Evolutionary conservation across 2,797 vertebrate species (phyloP).

Genomic region (Bradypodion ventrale): DNA sequence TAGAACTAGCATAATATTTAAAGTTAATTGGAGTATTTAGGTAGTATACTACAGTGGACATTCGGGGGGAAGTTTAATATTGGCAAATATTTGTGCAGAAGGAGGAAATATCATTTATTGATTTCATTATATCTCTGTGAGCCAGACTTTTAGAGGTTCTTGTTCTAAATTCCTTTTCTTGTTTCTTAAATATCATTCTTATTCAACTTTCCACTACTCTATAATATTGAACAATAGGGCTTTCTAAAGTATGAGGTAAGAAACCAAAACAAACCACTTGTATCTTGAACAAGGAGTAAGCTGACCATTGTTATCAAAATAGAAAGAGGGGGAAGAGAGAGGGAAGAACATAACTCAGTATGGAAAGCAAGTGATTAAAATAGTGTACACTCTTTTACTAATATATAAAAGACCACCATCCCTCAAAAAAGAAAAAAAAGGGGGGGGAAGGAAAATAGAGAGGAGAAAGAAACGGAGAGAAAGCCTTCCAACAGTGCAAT

Average conservation of each 20-base stretch:
- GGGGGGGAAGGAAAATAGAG: conserved; percentile 12
- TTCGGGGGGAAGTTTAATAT: conserved; percentile 53
- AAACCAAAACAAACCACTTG: not conserved
- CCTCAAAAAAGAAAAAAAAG: not conserved
- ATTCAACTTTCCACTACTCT: conserved; percentile 54
- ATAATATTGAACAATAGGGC: conserved; percentile 47
- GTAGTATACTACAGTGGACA: conserved; percentile 66
- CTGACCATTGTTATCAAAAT: conserved; percentile 12
- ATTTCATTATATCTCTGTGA: conserved; percentile 43
- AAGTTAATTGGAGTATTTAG: conserved; percentile 74
- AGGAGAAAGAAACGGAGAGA: conserved; percentile 64
- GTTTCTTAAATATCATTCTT: conserved; percentile 31
- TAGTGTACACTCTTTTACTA: conserved; percentile 82
- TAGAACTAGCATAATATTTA: conserved; percentile 74
- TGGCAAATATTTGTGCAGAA: conserved; percentile 43
- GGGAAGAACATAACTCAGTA: conserved; percentile 56
- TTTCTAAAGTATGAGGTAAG: conserved; percentile 55
- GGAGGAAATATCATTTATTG: conserved; percentile 50
- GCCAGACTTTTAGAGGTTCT: conserved; percentile 49
- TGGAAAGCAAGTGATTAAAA: conserved; percentile 80
- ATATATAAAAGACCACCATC: conserved; percentile 72
- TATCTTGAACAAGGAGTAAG: conserved; percentile 41
- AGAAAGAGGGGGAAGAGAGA: not conserved
- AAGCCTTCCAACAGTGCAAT: conserved; percentile 80
- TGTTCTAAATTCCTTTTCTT: conserved; percentile 42